These are phyloP conservation scores for Pseudorectes ferrugineus DNA, from an alignment of 2,113 vertebrate genomes.

Conservation along the genomic window DNA sequence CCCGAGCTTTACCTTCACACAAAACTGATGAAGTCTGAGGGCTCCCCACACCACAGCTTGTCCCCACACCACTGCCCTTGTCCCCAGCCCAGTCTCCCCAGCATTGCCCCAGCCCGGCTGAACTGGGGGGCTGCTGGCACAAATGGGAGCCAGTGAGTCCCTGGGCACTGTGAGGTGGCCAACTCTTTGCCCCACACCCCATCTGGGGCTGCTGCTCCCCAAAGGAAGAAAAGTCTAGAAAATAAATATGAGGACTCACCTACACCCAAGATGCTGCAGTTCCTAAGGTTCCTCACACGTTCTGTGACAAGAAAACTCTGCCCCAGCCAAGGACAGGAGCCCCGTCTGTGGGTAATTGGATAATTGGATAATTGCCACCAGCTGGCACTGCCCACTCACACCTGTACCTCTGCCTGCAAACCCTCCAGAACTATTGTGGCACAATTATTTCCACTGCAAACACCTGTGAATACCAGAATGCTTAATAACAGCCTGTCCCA, in stretches of 20 bases:
- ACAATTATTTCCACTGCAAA: background rate
- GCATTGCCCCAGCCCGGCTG: too few relatives aligned
- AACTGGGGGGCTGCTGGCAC: rapidly evolving
- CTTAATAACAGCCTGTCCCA: background rate
- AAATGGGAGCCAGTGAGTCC: rapidly evolving
- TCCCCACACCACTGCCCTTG: too few relatives aligned
- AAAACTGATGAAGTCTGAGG: rapidly evolving
- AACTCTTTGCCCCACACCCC: rapidly evolving
- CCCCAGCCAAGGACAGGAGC: rapidly evolving
- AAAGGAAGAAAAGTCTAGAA: background rate
- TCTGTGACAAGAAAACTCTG: rapidly evolving
- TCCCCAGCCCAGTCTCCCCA: rapidly evolving
- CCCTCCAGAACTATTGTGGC: background rate
- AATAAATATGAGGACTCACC: background rate
- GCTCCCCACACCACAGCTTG: background rate
- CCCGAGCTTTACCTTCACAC: too few relatives aligned
- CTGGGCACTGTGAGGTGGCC: rapidly evolving
- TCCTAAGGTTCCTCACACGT: rapidly evolving
- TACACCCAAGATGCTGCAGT: rapidly evolving
- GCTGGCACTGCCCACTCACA: background rate
- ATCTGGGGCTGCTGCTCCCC: background rate
- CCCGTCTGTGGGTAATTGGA: background rate
- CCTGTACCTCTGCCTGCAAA: background rate
- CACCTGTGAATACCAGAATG: background rate
- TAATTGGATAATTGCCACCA: background rate